These are phyloP conservation scores for Drymonia ruficornis DNA, from an alignment of 2,888 invertebrate genomes.

Conservation along the genomic window DNA sequence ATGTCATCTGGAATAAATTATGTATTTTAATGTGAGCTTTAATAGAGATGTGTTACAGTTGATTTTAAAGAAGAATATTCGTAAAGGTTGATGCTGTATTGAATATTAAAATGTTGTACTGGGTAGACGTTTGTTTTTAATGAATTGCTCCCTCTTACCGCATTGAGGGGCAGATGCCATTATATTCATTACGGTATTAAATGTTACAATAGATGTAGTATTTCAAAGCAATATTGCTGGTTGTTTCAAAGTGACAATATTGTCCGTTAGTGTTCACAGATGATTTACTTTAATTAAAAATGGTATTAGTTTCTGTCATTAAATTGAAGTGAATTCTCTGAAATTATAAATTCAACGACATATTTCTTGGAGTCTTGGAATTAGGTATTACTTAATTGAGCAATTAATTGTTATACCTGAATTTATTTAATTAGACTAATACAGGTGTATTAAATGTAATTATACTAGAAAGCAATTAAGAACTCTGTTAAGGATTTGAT, in stretches of 20 bases:
- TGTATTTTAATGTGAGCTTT: background rate
- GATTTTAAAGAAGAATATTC: background rate
- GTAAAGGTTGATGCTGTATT: constrained; percentile 43
- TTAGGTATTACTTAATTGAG: too few relatives aligned
- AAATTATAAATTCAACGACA: too few relatives aligned
- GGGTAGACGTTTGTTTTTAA: constrained; percentile 39
- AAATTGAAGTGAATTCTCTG: too few relatives aligned
- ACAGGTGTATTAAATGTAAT: too few relatives aligned
- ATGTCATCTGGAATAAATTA: background rate
- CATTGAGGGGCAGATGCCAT: constrained; percentile 38
- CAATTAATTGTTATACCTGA: too few relatives aligned
- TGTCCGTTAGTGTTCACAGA: background rate
- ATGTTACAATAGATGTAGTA: constrained; percentile 30
- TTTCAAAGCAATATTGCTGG: constrained; percentile 1
- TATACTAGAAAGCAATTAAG: too few relatives aligned
- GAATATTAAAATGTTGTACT: constrained; percentile 40
- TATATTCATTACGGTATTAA: constrained; percentile 49
- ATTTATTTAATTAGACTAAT: too few relatives aligned
- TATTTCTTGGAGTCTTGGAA: too few relatives aligned
- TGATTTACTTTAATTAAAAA: background rate
- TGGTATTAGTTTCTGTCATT: too few relatives aligned
- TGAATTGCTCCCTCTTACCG: constrained; percentile 54
- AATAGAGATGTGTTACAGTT: background rate
- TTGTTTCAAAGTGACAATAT: background rate
- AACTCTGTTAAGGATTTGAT: too few relatives aligned